Conservation (phyloP, 1,140 invertebrate genomes). For the Cyclina sinensis region DNA sequence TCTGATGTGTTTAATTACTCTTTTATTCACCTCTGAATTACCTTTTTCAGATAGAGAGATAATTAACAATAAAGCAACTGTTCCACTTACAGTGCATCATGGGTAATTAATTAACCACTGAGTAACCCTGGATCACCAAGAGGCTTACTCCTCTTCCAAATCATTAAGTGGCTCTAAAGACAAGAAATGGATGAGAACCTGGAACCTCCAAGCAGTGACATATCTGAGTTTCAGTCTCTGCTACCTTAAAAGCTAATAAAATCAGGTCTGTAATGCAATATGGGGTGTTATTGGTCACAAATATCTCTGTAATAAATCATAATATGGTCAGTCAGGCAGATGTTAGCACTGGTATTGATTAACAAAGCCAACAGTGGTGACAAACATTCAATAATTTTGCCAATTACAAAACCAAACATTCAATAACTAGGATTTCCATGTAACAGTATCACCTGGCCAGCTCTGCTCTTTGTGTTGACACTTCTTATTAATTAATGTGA, state of each 20-base stretch:
- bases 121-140: neutral
- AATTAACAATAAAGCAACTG: slow-evolving; percentile 42
- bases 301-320: neutral
- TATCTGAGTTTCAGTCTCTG: too few species aligned
- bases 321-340: slow-evolving; percentile 1
- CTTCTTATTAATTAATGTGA: neutral
- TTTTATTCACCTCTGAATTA: slow-evolving; percentile 17
- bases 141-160: slow-evolving; percentile 14
- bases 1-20: neutral
- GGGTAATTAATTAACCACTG: slow-evolving; percentile 43
- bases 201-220: neutral
- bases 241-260: neutral
- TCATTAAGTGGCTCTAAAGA: neutral
- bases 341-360: neutral
- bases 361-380: neutral
- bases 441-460: neutral
- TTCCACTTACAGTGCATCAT: neutral
- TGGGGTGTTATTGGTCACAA: slow-evolving; percentile 17
- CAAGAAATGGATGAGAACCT: neutral
- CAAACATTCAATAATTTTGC: neutral
- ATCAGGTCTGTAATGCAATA: neutral
- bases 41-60: neutral
- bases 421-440: neutral
- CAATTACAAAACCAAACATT: slow-evolving; percentile 9
- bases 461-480: neutral